Conservation (phyloP, 2,888 invertebrate genomes). For the Ophion ventricosus region DNA sequence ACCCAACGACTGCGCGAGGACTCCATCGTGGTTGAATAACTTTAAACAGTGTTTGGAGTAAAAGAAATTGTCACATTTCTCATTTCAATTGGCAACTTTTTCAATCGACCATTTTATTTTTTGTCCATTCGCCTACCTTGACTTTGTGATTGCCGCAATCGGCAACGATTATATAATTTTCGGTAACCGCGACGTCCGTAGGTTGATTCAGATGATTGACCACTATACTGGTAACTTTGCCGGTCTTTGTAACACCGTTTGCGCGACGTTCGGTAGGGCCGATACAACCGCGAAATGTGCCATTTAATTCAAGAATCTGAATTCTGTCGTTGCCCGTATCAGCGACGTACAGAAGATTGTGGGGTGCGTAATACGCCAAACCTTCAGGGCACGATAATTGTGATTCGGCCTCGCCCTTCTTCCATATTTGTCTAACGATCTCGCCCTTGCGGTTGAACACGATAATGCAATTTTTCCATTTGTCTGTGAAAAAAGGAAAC, state of each 20-base stretch:
- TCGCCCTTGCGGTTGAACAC: constrained; percentile 88
- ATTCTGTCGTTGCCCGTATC: constrained; percentile 92
- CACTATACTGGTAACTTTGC: constrained; percentile 68
- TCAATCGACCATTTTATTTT: neutral
- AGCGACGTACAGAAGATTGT: constrained; percentile 88
- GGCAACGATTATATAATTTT: constrained; percentile 85
- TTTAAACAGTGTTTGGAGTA: constrained; percentile 25
- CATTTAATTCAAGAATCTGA: constrained; percentile 85
- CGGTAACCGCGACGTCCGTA: constrained; percentile 88
- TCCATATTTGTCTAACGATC: constrained; percentile 86
- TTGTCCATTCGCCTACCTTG: constrained; percentile 80
- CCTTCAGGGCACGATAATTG: constrained; percentile 90
- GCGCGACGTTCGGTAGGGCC: constrained; percentile 72
- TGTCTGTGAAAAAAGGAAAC: constrained; percentile 82
- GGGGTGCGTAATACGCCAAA: constrained; percentile 85
- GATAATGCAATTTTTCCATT: constrained; percentile 89
- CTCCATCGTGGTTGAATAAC: constrained; percentile 71
- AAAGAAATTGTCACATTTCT: neutral
- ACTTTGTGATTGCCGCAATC: constrained; percentile 91
- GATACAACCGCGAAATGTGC: constrained; percentile 68
- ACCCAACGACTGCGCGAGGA: constrained; percentile 70
- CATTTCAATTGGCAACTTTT: neutral
- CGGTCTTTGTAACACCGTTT: constrained; percentile 75
- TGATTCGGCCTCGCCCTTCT: constrained; percentile 87
- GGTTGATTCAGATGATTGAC: constrained; percentile 88